phyloP scores from a whole-genome alignment of 2,888 invertebrate species.

The Artemia sp. region DNA sequence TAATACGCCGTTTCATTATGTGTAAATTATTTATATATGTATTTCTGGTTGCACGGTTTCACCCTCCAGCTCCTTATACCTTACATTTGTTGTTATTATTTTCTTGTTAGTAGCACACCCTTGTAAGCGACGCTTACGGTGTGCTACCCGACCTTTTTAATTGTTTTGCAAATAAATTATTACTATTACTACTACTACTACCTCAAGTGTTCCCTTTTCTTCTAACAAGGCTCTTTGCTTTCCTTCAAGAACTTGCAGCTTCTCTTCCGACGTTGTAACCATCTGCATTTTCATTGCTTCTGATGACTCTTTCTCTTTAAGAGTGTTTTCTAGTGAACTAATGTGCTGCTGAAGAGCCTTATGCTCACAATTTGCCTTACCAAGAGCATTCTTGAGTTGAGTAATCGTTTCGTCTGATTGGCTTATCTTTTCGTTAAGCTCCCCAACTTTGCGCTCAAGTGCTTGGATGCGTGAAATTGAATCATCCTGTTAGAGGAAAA shows the following conservation, averaged over 20 bases:
- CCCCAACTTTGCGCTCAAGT: background rate
- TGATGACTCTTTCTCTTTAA: slow-evolving; percentile 12
- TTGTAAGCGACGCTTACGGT: no score
- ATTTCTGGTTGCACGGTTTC: no score
- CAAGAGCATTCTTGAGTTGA: background rate
- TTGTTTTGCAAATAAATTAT: no score
- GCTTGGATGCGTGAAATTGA: background rate
- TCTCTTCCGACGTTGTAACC: background rate
- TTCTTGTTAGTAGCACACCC: no score
- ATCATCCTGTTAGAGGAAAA: background rate
- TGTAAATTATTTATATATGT: no score
- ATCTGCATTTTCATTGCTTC: background rate
- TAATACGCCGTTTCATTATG: no score
- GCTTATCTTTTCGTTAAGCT: background rate
- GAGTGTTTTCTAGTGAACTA: background rate
- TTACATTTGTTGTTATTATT: no score
- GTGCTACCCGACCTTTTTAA: no score
- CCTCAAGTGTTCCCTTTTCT: background rate
- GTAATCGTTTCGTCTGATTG: background rate
- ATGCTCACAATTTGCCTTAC: background rate
- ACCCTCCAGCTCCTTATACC: no score
- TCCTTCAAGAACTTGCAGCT: slow-evolving; percentile 1
- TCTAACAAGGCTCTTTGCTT: slow-evolving; percentile 4
- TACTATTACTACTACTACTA: background rate
- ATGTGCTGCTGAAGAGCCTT: background rate